phyloP scores from a whole-genome alignment of 2,888 invertebrate species.

The Dinocampus coccinellae region DNA sequence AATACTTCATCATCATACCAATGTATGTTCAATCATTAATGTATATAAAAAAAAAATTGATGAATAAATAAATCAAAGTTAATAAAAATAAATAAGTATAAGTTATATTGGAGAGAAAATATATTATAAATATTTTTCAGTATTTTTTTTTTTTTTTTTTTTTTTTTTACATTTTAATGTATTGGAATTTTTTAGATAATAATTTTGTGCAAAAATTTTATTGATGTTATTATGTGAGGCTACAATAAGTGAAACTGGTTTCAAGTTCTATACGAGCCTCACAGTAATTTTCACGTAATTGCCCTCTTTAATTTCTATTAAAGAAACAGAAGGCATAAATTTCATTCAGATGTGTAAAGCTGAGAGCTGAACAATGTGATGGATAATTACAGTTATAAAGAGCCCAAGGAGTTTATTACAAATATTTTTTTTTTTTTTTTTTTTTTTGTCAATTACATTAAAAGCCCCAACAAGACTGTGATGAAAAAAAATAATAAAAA shows the following conservation, averaged over 20 bases:
- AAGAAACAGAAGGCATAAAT: neutral
- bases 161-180: too few species aligned
- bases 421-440: too few species aligned
- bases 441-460: neutral
- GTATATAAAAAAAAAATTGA: neutral
- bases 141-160: too few species aligned
- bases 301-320: conserved; percentile 29
- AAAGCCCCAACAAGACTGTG: neutral
- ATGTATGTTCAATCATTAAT: neutral
- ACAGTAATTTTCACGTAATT: conserved; percentile 33
- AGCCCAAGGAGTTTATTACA: conserved; percentile 22
- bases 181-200: neutral
- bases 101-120: neutral
- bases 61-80: too few species aligned
- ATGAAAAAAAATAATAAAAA: too few species aligned
- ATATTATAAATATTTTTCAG: too few species aligned
- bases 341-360: conserved; percentile 30
- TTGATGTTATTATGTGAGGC: neutral
- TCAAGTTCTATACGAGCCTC: neutral
- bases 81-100: neutral
- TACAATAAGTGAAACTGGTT: neutral
- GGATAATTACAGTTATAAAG: conserved; percentile 10
- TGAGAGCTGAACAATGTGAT: conserved; percentile 1
- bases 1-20: neutral
- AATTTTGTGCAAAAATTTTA: neutral